phyloP scores from a whole-genome alignment of 2,797 vertebrate genomes.

The Zenarchopterus dispar region DNA sequence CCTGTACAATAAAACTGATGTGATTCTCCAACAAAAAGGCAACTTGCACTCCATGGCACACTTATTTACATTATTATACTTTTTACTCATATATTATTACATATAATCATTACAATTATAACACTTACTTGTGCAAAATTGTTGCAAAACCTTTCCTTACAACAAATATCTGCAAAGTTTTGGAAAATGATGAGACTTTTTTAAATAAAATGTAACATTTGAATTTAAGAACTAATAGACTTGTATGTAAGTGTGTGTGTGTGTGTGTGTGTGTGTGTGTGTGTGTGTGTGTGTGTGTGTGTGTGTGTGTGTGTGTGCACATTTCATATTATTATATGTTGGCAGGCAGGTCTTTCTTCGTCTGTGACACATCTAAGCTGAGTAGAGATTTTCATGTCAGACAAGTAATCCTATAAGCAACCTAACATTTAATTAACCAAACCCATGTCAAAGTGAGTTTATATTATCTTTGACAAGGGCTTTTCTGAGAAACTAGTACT shows the following conservation, averaged over 20 bases:
- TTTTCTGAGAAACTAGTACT: too few species aligned
- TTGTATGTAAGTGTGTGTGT: neutral
- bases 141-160: neutral
- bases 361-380: conserved; percentile 8
- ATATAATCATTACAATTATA: too few species aligned
- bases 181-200: too few species aligned
- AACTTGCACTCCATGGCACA: too few species aligned
- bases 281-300: neutral
- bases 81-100: too few species aligned
- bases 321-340: too few species aligned
- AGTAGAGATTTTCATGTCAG: conserved; percentile 12
- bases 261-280: neutral
- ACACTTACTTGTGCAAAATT: too few species aligned
- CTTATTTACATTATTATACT: neutral
- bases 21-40: neutral
- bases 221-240: too few species aligned
- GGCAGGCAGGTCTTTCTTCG: conserved; percentile 26
- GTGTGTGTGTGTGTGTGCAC: neutral
- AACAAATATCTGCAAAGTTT: neutral
- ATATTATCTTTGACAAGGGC: too few species aligned
- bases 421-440: conserved; percentile 17
- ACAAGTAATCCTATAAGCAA: conserved; percentile 7
- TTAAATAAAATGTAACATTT: too few species aligned
- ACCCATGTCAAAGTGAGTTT: too few species aligned
- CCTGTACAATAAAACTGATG: neutral